Evolutionary conservation across 2,113 vertebrate species (phyloP), one percentile per base, ranked within the genome.

Genomic region (Labrus mixtus): DNA sequence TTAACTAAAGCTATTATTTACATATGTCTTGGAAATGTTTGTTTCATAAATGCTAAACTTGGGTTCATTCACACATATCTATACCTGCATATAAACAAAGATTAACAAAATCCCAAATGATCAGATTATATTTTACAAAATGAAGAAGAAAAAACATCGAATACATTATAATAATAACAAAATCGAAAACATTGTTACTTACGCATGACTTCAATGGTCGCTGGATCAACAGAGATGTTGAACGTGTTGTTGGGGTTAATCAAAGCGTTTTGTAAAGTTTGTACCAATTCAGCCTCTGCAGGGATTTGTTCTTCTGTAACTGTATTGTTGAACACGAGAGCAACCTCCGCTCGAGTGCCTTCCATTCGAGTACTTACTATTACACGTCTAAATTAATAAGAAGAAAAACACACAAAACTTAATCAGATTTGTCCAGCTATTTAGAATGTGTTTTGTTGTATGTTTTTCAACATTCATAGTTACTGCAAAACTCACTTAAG

Each of bases 261-360:
- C 1, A 65, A 19, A 41, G 54, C 73, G 6, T 45, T 1, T 4
- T 57, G 15, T 36, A 74, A 57, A 13, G 25, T 48, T 20, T 57
- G 8, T 48, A 43, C 25, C 3, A 48, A 25, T 29, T 4, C 39
- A 6, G 17, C 10, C 4, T 1, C n/a, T 16, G 29, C 5, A 48
- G 72, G 60, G 23, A 57, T 65, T 45, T 22, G 22, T 9, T 57
- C 22, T 20, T 16, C 10, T 51, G 50, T 6, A 15, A 12, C 53
- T 11, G 62, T 23, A 43, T 19, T 48, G 53, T 74, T 65, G 53
- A 74, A 74, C 41, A 37, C 13, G 0, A 74, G 41, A 16, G 3
- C 29, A 17, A 66, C 9, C 8, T 51, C 25, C 15, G 46, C 63
- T 37, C 0, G 3, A 66, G 63, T 66, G 3, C 0, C n/a, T 0